phyloP scores from a whole-genome alignment of 1,140 invertebrate species.

The Papilio polyxenes region DNA sequence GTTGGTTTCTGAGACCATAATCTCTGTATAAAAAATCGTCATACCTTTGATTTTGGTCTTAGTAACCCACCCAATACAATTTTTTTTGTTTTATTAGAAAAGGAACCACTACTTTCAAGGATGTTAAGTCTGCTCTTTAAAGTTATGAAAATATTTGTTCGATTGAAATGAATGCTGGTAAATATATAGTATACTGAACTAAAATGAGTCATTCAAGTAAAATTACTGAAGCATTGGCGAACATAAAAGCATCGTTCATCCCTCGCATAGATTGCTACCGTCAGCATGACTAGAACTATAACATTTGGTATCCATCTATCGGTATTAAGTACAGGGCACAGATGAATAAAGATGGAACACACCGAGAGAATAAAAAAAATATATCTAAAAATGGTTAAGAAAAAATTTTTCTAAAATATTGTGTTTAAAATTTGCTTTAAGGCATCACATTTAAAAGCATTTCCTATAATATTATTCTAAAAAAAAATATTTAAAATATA shows the following conservation, averaged over 20 bases:
- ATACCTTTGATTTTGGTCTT: no score
- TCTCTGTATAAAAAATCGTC: no score
- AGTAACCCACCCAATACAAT: no score
- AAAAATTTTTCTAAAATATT: no score
- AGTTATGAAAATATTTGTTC: not conserved
- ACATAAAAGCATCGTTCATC: slow-evolving; percentile 41
- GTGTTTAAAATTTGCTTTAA: no score
- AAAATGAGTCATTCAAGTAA: slow-evolving; percentile 36
- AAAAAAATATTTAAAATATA: no score
- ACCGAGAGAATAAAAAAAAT: slow-evolving; percentile 39
- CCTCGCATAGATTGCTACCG: slow-evolving; percentile 40
- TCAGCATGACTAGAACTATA: slow-evolving; percentile 64
- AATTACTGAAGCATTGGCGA: slow-evolving; percentile 3
- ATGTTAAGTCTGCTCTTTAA: no score
- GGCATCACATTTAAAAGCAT: no score
- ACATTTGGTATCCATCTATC: slow-evolving; percentile 69
- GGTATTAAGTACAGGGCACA: slow-evolving; percentile 64
- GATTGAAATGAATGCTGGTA: not conserved
- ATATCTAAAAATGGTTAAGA: no score
- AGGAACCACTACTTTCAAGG: not conserved
- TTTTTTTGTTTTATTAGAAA: no score
- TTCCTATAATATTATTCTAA: no score
- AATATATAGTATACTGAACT: slow-evolving; percentile 24
- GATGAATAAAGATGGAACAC: slow-evolving; percentile 48
- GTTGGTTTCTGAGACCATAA: no score